These are phyloP conservation scores for Clunio marinus DNA, from an alignment of 2,888 invertebrate genomes.

Conservation along the genomic window DNA sequence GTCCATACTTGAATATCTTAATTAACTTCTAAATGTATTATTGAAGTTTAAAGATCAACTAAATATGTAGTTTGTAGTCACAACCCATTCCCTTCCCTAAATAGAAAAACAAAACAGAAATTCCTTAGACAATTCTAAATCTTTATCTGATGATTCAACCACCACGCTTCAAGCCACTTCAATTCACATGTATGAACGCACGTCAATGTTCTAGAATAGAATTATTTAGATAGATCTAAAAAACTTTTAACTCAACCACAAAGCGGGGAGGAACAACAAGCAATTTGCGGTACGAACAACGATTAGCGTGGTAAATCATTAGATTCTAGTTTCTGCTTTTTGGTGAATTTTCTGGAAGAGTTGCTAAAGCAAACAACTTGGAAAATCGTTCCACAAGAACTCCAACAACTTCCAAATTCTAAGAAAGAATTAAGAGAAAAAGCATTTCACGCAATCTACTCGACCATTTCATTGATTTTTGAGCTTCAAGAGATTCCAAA, in stretches of 20 bases:
- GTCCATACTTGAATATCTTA: no score
- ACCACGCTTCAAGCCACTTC: no score
- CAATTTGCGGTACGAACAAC: constrained; percentile 26
- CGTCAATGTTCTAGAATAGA: constrained; percentile 30
- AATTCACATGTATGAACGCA: no score
- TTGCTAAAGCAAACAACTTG: constrained; percentile 20
- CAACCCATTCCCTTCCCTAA: no score
- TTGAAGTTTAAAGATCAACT: no score
- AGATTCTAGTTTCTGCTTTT: neutral
- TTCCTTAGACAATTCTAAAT: no score
- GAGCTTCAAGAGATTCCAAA: constrained; percentile 6
- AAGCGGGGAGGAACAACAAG: constrained; percentile 8
- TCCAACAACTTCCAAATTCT: constrained; percentile 10
- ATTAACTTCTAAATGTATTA: no score
- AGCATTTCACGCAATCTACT: constrained; percentile 30
- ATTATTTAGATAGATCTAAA: no score
- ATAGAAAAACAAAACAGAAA: no score
- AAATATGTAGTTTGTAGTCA: no score
- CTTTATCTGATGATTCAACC: no score
- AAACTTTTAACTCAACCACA: constrained; percentile 1
- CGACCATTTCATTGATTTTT: constrained; percentile 39
- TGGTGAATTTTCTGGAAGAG: constrained; percentile 32
- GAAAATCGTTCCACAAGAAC: constrained; percentile 13
- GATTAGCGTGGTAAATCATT: constrained; percentile 29
- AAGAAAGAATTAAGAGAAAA: neutral